These are phyloP conservation scores for Oryzias woworae DNA, from an alignment of 2,113 vertebrate genomes.

Conservation along the genomic window DNA sequence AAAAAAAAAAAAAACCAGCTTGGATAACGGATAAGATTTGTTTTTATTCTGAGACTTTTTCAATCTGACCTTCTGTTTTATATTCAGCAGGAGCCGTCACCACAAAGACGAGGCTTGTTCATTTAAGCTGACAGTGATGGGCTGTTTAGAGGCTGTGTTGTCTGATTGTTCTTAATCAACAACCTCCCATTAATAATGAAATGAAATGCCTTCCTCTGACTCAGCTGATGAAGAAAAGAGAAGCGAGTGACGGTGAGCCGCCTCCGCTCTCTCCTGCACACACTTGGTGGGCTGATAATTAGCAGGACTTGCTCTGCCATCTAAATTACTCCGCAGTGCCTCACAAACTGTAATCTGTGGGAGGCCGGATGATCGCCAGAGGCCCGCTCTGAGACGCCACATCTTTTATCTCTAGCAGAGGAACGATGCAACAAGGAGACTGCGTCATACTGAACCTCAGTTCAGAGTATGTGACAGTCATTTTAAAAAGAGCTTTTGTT, in stretches of 20 bases:
- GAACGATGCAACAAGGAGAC: not conserved
- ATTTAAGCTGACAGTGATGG: constrained; percentile 26
- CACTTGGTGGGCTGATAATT: constrained; percentile 36
- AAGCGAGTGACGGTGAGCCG: not conserved
- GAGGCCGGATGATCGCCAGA: constrained; percentile 37
- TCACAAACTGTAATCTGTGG: constrained; percentile 28
- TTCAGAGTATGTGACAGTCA: not conserved
- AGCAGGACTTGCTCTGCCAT: constrained; percentile 8
- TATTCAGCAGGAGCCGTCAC: too few species aligned
- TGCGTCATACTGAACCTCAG: not conserved
- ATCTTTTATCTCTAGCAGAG: not conserved
- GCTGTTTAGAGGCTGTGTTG: constrained; percentile 9
- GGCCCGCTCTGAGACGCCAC: constrained; percentile 6
- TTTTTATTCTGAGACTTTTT: too few species aligned
- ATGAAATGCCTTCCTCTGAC: not conserved
- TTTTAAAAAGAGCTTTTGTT: not conserved
- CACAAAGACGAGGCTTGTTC: not conserved
- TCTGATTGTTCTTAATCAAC: constrained; percentile 21
- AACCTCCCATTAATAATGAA: constrained; percentile 2
- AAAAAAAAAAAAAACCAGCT: too few species aligned
- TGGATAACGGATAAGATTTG: too few species aligned
- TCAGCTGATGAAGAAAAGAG: constrained; percentile 13
- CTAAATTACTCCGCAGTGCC: constrained; percentile 29
- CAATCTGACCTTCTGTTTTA: too few species aligned
- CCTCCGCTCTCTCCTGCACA: not conserved